Evolutionary conservation across 1,140 invertebrate species (phyloP), one percentile per base, ranked within the genome.

Genomic region (Drosophila azteca): DNA sequence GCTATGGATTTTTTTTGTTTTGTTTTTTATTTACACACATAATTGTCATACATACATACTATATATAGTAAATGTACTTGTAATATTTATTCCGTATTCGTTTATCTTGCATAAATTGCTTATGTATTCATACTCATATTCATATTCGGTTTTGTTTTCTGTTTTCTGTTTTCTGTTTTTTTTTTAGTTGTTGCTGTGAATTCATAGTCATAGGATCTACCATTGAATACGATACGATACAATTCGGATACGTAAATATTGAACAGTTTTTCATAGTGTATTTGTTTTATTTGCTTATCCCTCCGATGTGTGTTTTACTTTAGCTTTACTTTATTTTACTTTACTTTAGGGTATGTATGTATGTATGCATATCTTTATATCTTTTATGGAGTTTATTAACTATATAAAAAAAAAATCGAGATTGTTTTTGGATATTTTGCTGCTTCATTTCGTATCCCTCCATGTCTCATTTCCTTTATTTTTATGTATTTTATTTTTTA

Each of bases 11-110:
- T 69, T 68, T 72, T 87, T 70, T 39, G 60, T 68, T 88, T 72
- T 87, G 73, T 39, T 63, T 68, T 88, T 88, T 89, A 88, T 89
- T 88, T 89, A 83, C 83, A 87, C 63, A 54, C 74, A 82, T 52
- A 74, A 59, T 74, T 69, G 4, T 26, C 35, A 53, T 45, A 65
- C 65, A 68, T 68, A 67, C 55, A 45, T 29, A 24, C 35, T 45
- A 65, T 68, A 68, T 65, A 67, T 67, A 35, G 29, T 39, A 39
- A 39, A 13, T 39, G 3, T 39, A 24, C 1, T 7, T 63, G 24
- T 66, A 11, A 13, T 26, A 43, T 73, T 50, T 74, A 75, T 58
- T 74, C 63, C 70, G 51, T 65, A 76, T 68, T 70, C 69, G 63
- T 88, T 70, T 79, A 76, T 73, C 43, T 67, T 69, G 55, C 62